A percentile compares a stretch with the other conserved stretches of the same genome.
Conservation (phyloP, 2,113 vertebrate genomes). For the Ovis aries region ARS-UI_Ramb_v3.0 NC_056054.1:116584001-116584500, state of each 20-base stretch:
- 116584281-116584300: slow-evolving; percentile 71
- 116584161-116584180: slow-evolving; percentile 14
- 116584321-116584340: slow-evolving; percentile 63
- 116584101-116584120: background rate
- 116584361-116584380: slow-evolving; percentile 62
- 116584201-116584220: background rate
- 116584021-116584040: background rate
- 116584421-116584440: slow-evolving; percentile 67
- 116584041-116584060: background rate
- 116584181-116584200: background rate
- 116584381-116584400: slow-evolving; percentile 52
- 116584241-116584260: background rate
- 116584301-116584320: slow-evolving; percentile 76
- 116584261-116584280: slow-evolving; percentile 50
- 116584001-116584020: background rate
- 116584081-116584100: slow-evolving; percentile 50
- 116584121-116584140: slow-evolving; percentile 58
- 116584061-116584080: background rate
- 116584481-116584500: slow-evolving; percentile 26
- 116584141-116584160: background rate
- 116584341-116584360: slow-evolving; percentile 71
- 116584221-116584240: background rate
- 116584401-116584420: slow-evolving; percentile 78
- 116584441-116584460: slow-evolving; percentile 29
- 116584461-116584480: slow-evolving; percentile 36